Percentiles rank a stretch among this genome's conserved stretches.
Conservation (phyloP, 2,888 invertebrate species). For the Limnephilus marmoratus region DNA sequence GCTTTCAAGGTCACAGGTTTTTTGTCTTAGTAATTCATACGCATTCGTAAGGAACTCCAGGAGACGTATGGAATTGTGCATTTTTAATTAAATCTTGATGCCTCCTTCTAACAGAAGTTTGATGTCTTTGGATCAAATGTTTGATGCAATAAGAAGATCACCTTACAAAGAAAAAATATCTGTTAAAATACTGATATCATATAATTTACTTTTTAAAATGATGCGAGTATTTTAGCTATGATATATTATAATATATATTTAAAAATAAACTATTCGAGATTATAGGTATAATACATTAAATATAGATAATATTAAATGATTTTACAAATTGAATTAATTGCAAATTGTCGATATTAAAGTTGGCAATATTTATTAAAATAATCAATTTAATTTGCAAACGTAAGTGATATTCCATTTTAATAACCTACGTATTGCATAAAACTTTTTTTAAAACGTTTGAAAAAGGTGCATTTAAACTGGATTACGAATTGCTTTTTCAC, state of each 20-base stretch:
- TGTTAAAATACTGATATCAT: background rate
- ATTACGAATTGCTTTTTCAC: background rate
- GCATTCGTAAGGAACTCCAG: background rate
- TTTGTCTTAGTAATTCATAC: background rate
- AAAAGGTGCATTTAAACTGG: slow-evolving; percentile 13
- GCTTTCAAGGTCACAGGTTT: background rate
- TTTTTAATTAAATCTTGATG: background rate
- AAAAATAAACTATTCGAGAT: too few relatives aligned
- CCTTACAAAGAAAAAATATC: background rate
- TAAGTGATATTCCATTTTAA: background rate
- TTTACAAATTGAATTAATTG: background rate
- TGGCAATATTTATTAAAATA: background rate
- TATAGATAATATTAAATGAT: background rate
- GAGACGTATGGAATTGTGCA: background rate
- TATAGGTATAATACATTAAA: background rate
- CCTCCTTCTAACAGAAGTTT: background rate
- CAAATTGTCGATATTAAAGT: background rate
- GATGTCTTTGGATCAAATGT: background rate
- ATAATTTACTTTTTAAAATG: too few relatives aligned
- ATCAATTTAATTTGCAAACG: background rate
- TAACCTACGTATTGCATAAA: background rate
- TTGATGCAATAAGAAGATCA: background rate
- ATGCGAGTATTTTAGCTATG: too few relatives aligned
- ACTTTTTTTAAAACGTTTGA: background rate
- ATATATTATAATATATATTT: background rate